A percentile compares a stretch with the other conserved stretches of the same genome.
Evolutionary conservation across 2,113 vertebrate genomes (phyloP).

Genomic region (Centropristis striata): DNA sequence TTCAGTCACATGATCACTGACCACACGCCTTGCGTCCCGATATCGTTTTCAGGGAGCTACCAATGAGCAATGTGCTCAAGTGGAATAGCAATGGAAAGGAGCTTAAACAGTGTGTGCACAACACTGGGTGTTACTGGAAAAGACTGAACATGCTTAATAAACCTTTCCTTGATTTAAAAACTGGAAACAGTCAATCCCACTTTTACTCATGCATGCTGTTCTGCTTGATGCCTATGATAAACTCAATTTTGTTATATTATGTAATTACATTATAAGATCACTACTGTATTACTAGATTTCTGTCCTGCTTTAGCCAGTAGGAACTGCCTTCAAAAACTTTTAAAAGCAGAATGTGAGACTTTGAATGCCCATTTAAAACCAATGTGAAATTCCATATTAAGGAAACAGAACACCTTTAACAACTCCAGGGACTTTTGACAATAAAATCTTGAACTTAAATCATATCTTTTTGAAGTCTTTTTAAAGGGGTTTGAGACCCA

Average conservation of each 20-base stretch:
- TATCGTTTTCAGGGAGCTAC: constrained; percentile 6
- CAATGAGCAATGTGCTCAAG: neutral
- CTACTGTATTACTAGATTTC: neutral
- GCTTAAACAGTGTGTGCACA: constrained; percentile 4
- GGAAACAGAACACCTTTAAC: constrained; percentile 35
- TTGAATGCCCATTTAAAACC: constrained; percentile 10
- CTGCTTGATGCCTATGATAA: constrained; percentile 6
- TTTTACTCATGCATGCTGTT: constrained; percentile 11
- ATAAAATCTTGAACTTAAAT: constrained; percentile 31
- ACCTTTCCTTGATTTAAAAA: constrained; percentile 43
- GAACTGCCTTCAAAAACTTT: neutral
- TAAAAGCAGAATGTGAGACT: constrained; percentile 18
- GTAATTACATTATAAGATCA: neutral
- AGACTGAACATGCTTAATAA: constrained; percentile 34
- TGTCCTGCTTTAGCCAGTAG: neutral
- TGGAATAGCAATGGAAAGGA: constrained; percentile 30
- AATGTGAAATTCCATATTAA: constrained; percentile 39
- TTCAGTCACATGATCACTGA: constrained; percentile 5
- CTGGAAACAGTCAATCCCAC: constrained; percentile 31
- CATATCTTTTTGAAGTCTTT: constrained; percentile 23
- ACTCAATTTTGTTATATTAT: neutral
- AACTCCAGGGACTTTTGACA: constrained; percentile 24
- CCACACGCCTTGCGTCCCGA: neutral
- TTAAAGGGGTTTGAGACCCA: constrained; percentile 13
- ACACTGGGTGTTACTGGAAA: constrained; percentile 54